Percentiles rank a stretch among this genome's conserved stretches.
phyloP scores from a whole-genome alignment of 2,113 vertebrate species.

The Felis chaus region DNA sequence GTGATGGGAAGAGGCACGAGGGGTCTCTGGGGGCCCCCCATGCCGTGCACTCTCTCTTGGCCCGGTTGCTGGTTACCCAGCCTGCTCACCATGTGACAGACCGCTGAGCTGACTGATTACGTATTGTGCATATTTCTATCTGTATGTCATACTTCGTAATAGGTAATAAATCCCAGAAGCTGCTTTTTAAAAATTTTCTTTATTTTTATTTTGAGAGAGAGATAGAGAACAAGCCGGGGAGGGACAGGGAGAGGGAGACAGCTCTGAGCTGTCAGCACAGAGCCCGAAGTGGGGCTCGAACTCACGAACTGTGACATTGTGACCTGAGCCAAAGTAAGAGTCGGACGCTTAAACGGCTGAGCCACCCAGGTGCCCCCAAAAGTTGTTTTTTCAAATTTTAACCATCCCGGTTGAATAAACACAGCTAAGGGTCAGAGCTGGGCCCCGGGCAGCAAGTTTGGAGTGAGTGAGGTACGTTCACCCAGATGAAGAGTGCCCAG shows the following conservation, averaged over 20 bases:
- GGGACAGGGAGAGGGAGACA: not conserved
- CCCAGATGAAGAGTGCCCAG: too few species aligned
- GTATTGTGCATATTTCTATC: not conserved
- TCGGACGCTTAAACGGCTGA: not conserved
- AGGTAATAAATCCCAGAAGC: not conserved
- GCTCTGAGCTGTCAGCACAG: not conserved
- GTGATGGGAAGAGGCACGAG: not conserved
- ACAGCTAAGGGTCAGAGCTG: not conserved
- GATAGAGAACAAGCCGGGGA: not conserved
- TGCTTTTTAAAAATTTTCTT: not conserved
- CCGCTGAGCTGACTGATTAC: not conserved
- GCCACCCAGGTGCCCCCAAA: not conserved
- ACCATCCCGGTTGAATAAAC: not conserved
- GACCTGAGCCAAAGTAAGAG: not conserved
- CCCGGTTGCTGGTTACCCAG: not conserved
- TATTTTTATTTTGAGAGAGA: not conserved
- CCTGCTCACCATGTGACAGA: not conserved
- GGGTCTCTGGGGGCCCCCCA: rapidly evolving
- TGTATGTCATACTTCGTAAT: not conserved
- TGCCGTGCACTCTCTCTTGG: rapidly evolving
- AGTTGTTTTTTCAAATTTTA: not conserved
- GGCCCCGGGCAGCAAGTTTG: not conserved
- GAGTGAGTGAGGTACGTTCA: not conserved
- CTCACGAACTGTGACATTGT: not conserved
- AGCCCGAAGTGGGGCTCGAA: not conserved